Base-by-base conservation (phyloP, 2,888 invertebrate genomes). In the Drosophila prostipennis region DNA sequence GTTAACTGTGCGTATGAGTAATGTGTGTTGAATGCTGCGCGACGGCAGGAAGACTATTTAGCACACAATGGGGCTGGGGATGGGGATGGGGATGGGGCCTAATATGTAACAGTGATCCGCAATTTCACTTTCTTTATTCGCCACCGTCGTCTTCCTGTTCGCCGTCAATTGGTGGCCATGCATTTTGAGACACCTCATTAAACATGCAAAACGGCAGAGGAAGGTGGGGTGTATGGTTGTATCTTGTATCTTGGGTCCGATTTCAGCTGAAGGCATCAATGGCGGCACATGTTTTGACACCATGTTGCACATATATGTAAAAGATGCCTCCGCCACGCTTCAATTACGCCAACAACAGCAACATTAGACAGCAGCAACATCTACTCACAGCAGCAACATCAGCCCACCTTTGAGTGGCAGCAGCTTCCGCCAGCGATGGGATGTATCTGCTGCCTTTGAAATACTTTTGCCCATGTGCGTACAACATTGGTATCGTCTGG, bases 1-100 rank as follows among this genome's bases (percentile, higher is more conserved):
- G 69, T 60, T 68, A 87, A 85, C 82, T 72, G 82, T 82, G 82
- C 82, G 82, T 82, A 87, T 82, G 87, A 87, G 82, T 87, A 85
- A 87, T 79, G 73, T 59, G 76, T 60, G 65, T 74, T 70, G 72
- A 49, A 43, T 51, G 56, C 57, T 48, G 79, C 39, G 29, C 36
- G 23, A 14, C 42, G 46, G 68, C 87, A 85, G 82, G 87, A 82
- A 82, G 56, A 59, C 53, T 70, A 79, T 87, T 87, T 85, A 87
- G 82, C 87, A 87, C 87, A 82, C 87, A 87, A 87, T 87, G 70
- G 49, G 46, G 49, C 48, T 87, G 70, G 48, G 43, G 49, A n/a
- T n/a, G n/a, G n/a, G n/a, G n/a, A 87, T 87, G 70, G 49, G 46
- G 49, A 46, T 87, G 70, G 48, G 43, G 49, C 48, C 51, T 57